Evolutionary conservation across 2,888 invertebrate species (phyloP).

Genomic region (Volucella bombylans): DNA sequence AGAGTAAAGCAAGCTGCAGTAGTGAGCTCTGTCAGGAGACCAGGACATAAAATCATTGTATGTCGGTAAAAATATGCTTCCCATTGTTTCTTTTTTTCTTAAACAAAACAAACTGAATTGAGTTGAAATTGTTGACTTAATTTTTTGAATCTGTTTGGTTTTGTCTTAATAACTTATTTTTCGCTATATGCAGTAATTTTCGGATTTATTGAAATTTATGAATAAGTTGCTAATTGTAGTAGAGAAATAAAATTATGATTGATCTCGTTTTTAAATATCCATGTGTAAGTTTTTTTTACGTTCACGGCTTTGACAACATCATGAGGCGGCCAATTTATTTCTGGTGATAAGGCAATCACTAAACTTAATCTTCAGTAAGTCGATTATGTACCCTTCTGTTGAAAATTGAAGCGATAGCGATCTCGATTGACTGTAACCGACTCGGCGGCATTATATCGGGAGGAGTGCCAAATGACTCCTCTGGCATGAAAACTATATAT

Average conservation of each 20-base stretch:
- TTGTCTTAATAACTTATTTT: constrained; percentile 45
- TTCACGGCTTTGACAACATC: too few relatives aligned
- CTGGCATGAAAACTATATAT: too few relatives aligned
- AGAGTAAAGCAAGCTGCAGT: constrained; percentile 3
- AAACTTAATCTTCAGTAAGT: too few relatives aligned
- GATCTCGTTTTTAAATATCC: background rate
- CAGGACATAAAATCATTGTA: constrained; percentile 31
- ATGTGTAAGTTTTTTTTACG: too few relatives aligned
- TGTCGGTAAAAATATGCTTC: constrained; percentile 35
- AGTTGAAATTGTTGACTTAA: constrained; percentile 63
- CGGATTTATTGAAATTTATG: constrained; percentile 5
- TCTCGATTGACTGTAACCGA: too few relatives aligned
- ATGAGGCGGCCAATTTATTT: too few relatives aligned
- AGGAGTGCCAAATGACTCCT: too few relatives aligned
- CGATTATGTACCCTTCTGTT: too few relatives aligned
- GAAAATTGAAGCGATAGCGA: too few relatives aligned
- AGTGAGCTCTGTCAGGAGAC: constrained; percentile 31
- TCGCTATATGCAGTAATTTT: constrained; percentile 27
- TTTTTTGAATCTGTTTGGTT: constrained; percentile 56
- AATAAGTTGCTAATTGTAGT: constrained; percentile 28
- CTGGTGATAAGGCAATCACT: too few relatives aligned
- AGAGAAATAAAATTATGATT: background rate
- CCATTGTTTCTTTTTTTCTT: background rate
- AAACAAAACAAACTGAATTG: constrained; percentile 53
- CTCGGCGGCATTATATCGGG: too few relatives aligned